Percentiles rank a stretch among this genome's conserved stretches.
Conservation (phyloP, 2,113 vertebrate species). For the Equus przewalskii region DNA sequence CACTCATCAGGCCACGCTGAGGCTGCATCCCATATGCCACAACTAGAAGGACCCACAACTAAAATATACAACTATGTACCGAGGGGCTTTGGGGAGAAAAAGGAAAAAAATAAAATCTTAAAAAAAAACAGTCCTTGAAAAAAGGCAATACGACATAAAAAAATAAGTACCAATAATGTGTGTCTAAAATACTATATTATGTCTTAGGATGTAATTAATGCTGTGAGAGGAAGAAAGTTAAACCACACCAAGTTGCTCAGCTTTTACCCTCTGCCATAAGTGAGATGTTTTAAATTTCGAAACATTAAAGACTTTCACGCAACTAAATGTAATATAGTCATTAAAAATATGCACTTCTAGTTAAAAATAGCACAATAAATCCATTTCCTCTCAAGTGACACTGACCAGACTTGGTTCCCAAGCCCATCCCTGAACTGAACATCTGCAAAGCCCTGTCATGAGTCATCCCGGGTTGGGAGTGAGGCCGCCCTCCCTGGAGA, state of each 20-base stretch:
- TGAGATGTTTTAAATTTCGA: not conserved
- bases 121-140: constrained; percentile 18
- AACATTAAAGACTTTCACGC: not conserved
- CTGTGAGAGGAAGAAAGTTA: not conserved
- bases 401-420: not conserved
- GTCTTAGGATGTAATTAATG: not conserved
- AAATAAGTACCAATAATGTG: not conserved
- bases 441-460: not conserved
- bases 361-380: not conserved
- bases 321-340: not conserved
- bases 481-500: not conserved
- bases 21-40: no score
- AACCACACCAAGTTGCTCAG: not conserved
- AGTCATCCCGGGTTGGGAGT: not conserved
- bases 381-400: not conserved
- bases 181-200: not conserved
- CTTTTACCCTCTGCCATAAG: not conserved
- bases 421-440: not conserved
- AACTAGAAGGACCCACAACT: no score
- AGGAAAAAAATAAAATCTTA: no score
- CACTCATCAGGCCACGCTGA: no score
- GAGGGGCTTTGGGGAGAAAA: no score
- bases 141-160: not conserved
- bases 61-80: no score
- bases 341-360: not conserved